These are phyloP conservation scores for Aleiodes testaceus DNA, from an alignment of 2,888 invertebrate species.

Conservation along the genomic window DNA sequence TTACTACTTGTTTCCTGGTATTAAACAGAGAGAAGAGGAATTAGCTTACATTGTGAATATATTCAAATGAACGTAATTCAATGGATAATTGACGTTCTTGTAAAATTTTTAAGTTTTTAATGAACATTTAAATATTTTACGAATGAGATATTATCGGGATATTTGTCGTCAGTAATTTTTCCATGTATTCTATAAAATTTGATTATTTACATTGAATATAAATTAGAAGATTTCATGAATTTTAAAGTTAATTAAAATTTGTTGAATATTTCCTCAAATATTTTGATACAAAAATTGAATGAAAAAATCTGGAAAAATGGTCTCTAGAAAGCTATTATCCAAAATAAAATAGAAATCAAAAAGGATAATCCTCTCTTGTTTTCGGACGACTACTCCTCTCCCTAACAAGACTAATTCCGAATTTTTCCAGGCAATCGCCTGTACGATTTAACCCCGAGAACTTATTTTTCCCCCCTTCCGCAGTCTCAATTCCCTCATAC, in stretches of 20 bases:
- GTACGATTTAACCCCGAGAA: not conserved
- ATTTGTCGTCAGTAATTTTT: no score
- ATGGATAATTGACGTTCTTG: conserved; percentile 10
- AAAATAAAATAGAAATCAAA: no score
- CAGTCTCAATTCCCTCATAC: conserved; percentile 3
- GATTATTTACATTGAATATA: no score
- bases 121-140: not conserved
- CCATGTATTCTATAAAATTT: no score
- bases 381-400: not conserved
- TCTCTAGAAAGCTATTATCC: no score
- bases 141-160: no score
- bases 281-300: no score
- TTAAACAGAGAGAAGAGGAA: not conserved
- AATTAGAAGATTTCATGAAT: no score
- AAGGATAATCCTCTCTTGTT: not conserved
- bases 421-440: conserved; percentile 17
- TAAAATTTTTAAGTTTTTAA: not conserved
- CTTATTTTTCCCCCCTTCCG: not conserved
- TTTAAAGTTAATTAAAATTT: no score
- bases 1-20: conserved; percentile 18
- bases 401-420: not conserved
- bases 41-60: conserved; percentile 7
- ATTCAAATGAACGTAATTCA: conserved; percentile 3
- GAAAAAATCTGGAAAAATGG: no score
- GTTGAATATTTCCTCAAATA: no score